These are phyloP conservation scores for Monodelphis domestica DNA, from an alignment of 2,797 vertebrate species.

Conservation along the genomic window DNA sequence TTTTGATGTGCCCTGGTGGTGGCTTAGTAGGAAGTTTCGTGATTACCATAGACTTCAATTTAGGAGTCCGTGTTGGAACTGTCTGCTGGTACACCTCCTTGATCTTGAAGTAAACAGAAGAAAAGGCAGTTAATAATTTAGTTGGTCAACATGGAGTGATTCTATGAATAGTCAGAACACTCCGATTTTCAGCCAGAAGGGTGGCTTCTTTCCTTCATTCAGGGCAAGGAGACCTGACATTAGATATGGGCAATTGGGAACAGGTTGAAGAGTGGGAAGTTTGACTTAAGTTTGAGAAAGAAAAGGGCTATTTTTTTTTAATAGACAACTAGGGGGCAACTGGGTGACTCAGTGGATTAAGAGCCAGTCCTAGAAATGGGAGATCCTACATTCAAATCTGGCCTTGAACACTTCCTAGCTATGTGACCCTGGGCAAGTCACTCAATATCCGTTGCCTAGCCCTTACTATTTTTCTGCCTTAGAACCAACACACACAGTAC, in stretches of 20 bases:
- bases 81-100: conserved; percentile 87
- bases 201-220: conserved; percentile 31
- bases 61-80: conserved; percentile 92
- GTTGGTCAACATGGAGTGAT: neutral
- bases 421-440: no score
- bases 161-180: conserved; percentile 12
- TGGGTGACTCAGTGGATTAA: no score
- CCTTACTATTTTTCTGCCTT: no score
- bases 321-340: neutral
- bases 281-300: neutral
- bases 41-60: conserved; percentile 88
- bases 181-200: conserved; percentile 19
- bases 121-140: conserved; percentile 54
- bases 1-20: conserved; percentile 68
- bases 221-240: conserved; percentile 5
- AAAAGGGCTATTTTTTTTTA: neutral
- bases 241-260: conserved; percentile 9
- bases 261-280: neutral
- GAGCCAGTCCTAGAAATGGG: no score
- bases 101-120: conserved; percentile 87
- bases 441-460: no score
- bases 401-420: no score
- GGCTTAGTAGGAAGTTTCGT: conserved; percentile 84
- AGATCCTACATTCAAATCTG: no score
- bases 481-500: no score